Evolutionary conservation across 2,113 vertebrate species (phyloP), one percentile per base, ranked within the genome.

Genomic region (Spea bombifrons): DNA sequence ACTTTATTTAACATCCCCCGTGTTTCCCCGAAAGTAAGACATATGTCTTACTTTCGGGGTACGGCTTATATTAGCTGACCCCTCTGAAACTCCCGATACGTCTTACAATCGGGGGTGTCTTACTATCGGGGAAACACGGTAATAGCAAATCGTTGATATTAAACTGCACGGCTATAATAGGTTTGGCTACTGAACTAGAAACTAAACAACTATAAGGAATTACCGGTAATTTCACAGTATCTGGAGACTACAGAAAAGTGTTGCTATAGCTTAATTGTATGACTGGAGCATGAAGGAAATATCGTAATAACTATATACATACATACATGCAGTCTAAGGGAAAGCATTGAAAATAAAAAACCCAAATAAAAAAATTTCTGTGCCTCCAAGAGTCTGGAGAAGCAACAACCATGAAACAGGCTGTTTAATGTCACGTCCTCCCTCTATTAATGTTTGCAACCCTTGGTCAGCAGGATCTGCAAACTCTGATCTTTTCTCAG

Each of bases 381-480:
- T 53, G 45, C 15, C 44, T 67, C 8, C 67, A 5, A 43, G 5
- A 8, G 53, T 30, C n/a, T 69, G 5, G 4, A 13, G 16, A 10
- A 57, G 13, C 9, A 48, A 48, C n/a, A 49, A 47, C 61, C 10
- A 15, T 61, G 9, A 55, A 67, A 50, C 50, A 3, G 55, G 17
- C 48, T 46, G 50, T 49, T 72, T 73, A 57, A 73, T 72, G 70
- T 73, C 63, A 73, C 61, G 66, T 73, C 30, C 44, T 4, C 70
- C 15, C 47, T 43, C 15, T 67, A 73, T 73, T 63, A 73, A 8
- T 67, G 50, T 45, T 49, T 45, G 65, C 70, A 48, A 48, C 5
- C 61, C 48, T 55, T 43, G 76, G 48, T 47, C 17, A 65, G 48
- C 16, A n/a, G 5, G 44, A 66, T 71, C 59, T 72, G 12, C 30